Evolutionary conservation across 2,113 vertebrate genomes (phyloP).

Genomic region (Platysteira castanea): DNA sequence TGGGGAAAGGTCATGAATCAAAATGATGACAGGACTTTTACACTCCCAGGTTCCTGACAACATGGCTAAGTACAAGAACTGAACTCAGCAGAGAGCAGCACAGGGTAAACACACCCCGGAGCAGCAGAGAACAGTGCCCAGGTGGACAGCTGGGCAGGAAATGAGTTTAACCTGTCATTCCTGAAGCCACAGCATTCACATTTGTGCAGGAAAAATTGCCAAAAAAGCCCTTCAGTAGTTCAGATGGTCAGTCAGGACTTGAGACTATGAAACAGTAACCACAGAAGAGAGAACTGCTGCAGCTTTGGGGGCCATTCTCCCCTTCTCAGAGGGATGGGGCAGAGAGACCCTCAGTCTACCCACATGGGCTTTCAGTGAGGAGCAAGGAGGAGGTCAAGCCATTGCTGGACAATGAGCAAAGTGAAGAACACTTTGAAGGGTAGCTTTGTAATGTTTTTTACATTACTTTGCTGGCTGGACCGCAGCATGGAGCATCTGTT

Average conservation of each 20-base stretch:
- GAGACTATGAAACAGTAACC: not conserved
- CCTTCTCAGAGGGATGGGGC: not conserved
- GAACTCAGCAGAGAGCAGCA: accelerated
- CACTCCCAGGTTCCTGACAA: not conserved
- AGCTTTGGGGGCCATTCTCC: not conserved
- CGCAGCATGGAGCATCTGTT: conserved; percentile 76
- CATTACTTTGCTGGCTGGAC: conserved; percentile 48
- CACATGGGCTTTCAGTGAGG: not conserved
- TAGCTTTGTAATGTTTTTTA: conserved; percentile 54
- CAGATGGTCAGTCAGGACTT: not conserved
- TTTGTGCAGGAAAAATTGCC: not conserved
- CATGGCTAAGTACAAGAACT: not conserved
- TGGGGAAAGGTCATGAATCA: not conserved
- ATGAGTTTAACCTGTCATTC: not conserved
- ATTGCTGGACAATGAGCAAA: not conserved
- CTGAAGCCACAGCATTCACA: not conserved
- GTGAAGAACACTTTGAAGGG: conserved; percentile 59
- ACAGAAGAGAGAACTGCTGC: not conserved
- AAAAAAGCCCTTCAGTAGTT: not conserved
- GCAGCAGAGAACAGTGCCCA: not conserved
- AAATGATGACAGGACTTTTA: not conserved
- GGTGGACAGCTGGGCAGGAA: not conserved
- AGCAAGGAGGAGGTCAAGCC: not conserved
- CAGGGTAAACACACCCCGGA: accelerated
- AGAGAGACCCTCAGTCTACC: not conserved